Evolutionary conservation across 2,113 vertebrate species (phyloP).

Genomic region (Asarcornis scutulata): DNA sequence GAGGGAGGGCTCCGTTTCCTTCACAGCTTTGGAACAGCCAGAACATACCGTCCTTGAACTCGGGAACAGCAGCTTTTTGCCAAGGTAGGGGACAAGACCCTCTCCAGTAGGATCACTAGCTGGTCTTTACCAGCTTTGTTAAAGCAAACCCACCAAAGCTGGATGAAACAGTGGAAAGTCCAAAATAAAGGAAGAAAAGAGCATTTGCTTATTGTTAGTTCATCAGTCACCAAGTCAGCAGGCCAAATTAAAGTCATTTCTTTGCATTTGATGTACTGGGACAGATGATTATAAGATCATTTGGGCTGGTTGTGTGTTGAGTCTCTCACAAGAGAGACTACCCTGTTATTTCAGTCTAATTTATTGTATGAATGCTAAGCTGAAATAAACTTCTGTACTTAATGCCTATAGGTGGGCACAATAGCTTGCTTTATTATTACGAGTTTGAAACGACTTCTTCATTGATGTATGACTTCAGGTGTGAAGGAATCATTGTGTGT

Average conservation of each 20-base stretch:
- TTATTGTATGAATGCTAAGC: not conserved
- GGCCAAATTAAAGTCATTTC: not conserved
- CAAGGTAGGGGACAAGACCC: not conserved
- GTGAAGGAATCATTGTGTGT: not conserved
- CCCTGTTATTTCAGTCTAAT: not conserved
- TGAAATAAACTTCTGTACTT: not conserved
- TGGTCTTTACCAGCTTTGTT: not conserved
- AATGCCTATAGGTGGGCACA: not conserved
- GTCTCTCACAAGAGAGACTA: not conserved
- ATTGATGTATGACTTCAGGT: not conserved
- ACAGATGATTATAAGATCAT: not conserved
- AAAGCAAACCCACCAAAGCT: not conserved
- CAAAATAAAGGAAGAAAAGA: not conserved
- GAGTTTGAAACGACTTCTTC: not conserved
- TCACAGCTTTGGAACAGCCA: not conserved
- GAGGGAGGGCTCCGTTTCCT: not conserved
- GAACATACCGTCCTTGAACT: not conserved
- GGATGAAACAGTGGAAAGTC: accelerated
- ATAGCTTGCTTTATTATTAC: not conserved
- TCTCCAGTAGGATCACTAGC: not conserved
- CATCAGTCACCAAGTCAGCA: not conserved
- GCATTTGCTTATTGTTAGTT: not conserved
- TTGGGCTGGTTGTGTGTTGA: not conserved
- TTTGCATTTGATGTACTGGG: not conserved
- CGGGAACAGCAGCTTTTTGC: not conserved